phyloP scores from a whole-genome alignment of 2,113 vertebrate species.

The Cyanoramphus novaezelandiae region DNA sequence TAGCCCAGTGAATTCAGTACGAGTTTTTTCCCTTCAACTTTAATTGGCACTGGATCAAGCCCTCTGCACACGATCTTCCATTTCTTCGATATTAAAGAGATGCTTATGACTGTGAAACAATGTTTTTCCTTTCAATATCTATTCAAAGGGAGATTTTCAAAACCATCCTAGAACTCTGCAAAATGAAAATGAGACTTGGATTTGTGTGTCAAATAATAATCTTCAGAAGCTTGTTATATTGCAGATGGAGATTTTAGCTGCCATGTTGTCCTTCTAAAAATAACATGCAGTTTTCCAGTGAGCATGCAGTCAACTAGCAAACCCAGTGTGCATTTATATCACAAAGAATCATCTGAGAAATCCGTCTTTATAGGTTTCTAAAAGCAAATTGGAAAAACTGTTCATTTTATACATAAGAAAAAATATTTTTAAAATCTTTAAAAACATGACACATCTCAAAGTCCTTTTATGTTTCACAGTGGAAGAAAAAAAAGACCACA shows the following conservation, averaged over 20 bases:
- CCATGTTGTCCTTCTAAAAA: conserved; percentile 74
- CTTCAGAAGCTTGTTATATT: conserved; percentile 63
- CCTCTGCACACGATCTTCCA: not conserved
- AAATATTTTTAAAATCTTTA: not conserved
- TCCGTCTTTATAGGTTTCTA: not conserved
- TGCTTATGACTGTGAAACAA: not conserved
- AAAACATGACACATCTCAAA: not conserved
- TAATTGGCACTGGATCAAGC: not conserved
- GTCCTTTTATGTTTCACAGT: not conserved
- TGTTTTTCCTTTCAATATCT: not conserved
- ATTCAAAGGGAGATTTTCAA: conserved; percentile 10
- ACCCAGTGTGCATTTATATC: conserved; percentile 31
- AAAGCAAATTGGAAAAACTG: not conserved
- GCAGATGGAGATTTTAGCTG: conserved; percentile 70
- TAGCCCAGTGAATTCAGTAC: not conserved
- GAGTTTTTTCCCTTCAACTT: not conserved
- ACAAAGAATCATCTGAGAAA: conserved; percentile 28
- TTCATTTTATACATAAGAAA: not conserved
- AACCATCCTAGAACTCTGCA: not conserved
- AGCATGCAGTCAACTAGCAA: conserved; percentile 51
- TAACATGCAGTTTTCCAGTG: conserved; percentile 56
- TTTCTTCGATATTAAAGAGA: conserved; percentile 8
- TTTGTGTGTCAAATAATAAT: conserved; percentile 50
- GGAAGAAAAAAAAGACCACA: not conserved
- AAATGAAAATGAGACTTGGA: conserved; percentile 41